These are phyloP conservation scores for Brachylomia viminalis DNA, from an alignment of 2,888 invertebrate species.

Conservation along the genomic window DNA sequence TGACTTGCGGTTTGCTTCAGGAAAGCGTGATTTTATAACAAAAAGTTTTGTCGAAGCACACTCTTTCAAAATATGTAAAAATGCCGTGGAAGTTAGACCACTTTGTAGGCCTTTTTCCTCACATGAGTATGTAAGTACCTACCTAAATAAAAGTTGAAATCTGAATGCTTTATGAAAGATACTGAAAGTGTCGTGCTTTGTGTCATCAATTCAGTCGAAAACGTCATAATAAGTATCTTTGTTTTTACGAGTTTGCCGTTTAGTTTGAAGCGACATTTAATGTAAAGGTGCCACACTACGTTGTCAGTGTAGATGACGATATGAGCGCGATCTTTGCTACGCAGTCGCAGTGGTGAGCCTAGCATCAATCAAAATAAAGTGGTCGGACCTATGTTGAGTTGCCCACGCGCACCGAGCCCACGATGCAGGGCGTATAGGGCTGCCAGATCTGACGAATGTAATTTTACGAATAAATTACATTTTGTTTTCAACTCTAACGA, in stretches of 20 bases:
- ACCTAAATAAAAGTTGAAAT: conserved; percentile 9
- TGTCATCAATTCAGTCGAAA: conserved; percentile 14
- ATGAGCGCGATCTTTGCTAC: conserved; percentile 40
- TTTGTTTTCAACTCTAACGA: background rate
- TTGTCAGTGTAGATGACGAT: conserved; percentile 36
- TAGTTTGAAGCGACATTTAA: background rate
- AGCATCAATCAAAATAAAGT: conserved; percentile 58
- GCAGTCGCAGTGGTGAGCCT: conserved; percentile 31
- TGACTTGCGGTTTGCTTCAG: conserved; percentile 59
- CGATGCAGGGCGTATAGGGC: conserved; percentile 46
- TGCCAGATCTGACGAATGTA: background rate
- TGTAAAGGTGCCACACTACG: background rate
- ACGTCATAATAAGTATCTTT: conserved; percentile 1
- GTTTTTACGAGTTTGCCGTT: conserved; percentile 21
- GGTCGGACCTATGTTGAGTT: conserved; percentile 45
- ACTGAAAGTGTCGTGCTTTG: conserved; percentile 17
- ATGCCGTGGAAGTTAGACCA: conserved; percentile 4
- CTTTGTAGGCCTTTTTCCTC: background rate
- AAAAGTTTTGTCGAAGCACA: conserved; percentile 38
- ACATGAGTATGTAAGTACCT: background rate
- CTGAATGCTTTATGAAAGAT: conserved; percentile 4
- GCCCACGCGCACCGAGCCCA: conserved; percentile 57
- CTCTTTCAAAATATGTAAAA: background rate
- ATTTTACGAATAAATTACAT: background rate
- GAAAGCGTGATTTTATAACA: conserved; percentile 39